Base-by-base conservation (phyloP, 2,113 vertebrate species). In the Limanda limanda region DNA sequence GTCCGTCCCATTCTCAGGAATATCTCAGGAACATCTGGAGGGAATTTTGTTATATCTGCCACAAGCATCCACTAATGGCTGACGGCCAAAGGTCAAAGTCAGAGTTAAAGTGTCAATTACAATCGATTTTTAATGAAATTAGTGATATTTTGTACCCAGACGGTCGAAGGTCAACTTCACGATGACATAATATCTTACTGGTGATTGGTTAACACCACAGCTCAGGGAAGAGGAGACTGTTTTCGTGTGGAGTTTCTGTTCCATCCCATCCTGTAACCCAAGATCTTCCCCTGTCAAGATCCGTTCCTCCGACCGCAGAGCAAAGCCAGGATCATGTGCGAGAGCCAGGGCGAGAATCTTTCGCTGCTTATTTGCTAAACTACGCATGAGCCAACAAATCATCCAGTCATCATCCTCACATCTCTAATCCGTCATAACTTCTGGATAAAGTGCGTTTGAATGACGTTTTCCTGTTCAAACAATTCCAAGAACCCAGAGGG, bases 401-500 rank as follows among this genome's bases (percentile, higher is more conserved):
- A 24, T 69, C 6, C 24, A 61, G 13, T n/a, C 15, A 45, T 21
- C 25, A 35, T 56, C 48, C 1, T 40, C 15, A 14, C 21, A 37
- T 74, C 25, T 56, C 17, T 23, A 64, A 40, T 79, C 60, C 62
- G n/a, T 68, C 21, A 12, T 24, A 27, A 67, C 48, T 18, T 61
- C 52, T 37, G 66, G 56, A 78, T 74, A 17, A 76, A 48, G 35
- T 59, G 15, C 2, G 31, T 54, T 6, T 5, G 45, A 48, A 18
- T 48, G 45, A 68, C 54, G 59, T 35, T 58, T 23, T 31, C 25
- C 27, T 60, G 31, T n/a, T 35, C 40, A n/a, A 79, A 80, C 51
- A 27, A 17, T 64, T 86, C 51, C 25, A 71, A 56, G 45, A 80
- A 47, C 13, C 27, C 52, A 25, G 37, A 68, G 15, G 15, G 18